These are phyloP conservation scores for Acrocera orbiculus DNA, from an alignment of 2,888 invertebrate genomes.

Conservation along the genomic window DNA sequence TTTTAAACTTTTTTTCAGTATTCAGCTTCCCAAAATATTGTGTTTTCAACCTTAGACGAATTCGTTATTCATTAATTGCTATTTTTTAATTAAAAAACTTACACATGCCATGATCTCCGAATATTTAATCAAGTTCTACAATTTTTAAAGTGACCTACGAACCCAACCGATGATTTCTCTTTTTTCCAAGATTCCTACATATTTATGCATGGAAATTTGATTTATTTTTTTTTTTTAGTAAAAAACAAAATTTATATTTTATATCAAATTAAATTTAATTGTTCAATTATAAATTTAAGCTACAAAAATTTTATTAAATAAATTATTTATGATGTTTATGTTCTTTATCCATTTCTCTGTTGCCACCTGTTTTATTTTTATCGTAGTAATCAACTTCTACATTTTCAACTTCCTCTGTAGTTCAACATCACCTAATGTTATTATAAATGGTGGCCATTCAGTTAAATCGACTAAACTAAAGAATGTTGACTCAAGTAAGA, in stretches of 20 bases:
- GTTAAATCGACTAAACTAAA: conserved; percentile 94
- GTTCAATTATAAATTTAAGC: background rate
- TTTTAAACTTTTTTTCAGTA: too few relatives aligned
- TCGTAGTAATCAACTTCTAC: conserved; percentile 36
- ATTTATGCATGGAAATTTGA: conserved; percentile 4
- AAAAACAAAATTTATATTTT: background rate
- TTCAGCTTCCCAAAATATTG: too few relatives aligned
- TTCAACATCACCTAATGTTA: conserved; percentile 93
- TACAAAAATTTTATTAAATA: conserved; percentile 4
- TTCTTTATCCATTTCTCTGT: conserved; percentile 22
- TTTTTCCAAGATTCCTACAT: conserved; percentile 14
- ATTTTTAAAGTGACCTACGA: conserved; percentile 6
- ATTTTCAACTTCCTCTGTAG: conserved; percentile 65
- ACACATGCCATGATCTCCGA: too few relatives aligned
- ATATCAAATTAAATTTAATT: background rate
- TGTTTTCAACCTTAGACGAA: too few relatives aligned
- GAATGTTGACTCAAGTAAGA: conserved; percentile 90
- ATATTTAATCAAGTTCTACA: too few relatives aligned
- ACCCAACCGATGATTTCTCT: conserved; percentile 11
- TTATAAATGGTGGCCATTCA: conserved; percentile 99
- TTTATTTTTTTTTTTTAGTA: too few relatives aligned
- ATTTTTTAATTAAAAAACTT: too few relatives aligned
- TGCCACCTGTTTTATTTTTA: conserved; percentile 17
- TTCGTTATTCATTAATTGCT: too few relatives aligned
- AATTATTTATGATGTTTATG: conserved; percentile 12